Conservation (phyloP, 1,140 invertebrate genomes). For the Eulimnadia texana region DNA sequence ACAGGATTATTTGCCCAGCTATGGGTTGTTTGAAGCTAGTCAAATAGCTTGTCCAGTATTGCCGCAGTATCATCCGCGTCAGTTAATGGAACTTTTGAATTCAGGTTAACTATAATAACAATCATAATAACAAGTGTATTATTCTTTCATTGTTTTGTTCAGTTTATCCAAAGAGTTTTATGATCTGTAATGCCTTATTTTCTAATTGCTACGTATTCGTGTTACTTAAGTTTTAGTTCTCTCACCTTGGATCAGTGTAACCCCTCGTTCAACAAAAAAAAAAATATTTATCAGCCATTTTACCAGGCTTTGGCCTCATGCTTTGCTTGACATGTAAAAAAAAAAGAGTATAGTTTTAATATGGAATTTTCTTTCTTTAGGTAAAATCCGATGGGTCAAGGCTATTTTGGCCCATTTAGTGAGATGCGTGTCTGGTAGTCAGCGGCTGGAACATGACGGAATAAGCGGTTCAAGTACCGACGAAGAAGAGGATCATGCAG, state of each 20-base stretch:
- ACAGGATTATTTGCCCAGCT: constrained; percentile 65
- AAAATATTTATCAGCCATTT: too few species aligned
- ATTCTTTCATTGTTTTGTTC: neutral
- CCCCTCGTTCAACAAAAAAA: too few species aligned
- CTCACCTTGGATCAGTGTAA: too few species aligned
- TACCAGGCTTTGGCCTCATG: too few species aligned
- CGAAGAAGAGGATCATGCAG: constrained; percentile 16
- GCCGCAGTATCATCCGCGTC: constrained; percentile 98
- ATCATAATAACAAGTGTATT: neutral
- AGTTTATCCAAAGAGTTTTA: too few species aligned
- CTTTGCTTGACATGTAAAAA: neutral
- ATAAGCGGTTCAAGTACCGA: constrained; percentile 22
- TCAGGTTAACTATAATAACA: constrained; percentile 45
- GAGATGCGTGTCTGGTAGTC: constrained; percentile 31
- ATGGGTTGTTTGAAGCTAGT: constrained; percentile 92
- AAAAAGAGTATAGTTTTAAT: too few species aligned
- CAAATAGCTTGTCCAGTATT: constrained; percentile 91
- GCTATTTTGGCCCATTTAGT: constrained; percentile 94
- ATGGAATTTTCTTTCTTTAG: neutral
- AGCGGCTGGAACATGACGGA: constrained; percentile 13
- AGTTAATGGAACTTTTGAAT: constrained; percentile 95
- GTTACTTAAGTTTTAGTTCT: too few species aligned
- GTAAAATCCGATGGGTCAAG: constrained; percentile 89
- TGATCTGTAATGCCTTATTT: too few species aligned
- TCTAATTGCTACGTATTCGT: too few species aligned